Evolutionary conservation across 2,113 vertebrate genomes (phyloP), one percentile per base, ranked within the genome.

Genomic region (Tautogolabrus adspersus): DNA sequence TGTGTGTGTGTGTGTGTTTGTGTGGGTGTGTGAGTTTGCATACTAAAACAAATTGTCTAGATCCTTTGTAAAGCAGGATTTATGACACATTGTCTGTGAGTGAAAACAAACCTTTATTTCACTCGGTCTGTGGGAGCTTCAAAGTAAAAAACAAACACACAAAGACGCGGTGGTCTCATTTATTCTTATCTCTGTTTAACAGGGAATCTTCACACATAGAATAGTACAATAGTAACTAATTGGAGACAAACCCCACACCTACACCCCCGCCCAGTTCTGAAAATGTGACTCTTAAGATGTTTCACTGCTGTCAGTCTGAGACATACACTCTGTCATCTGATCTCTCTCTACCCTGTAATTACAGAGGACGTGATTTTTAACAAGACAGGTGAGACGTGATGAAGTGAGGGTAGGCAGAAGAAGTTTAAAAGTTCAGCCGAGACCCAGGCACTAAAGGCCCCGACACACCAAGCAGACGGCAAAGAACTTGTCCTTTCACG

Each of bases 1-100:
- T 72, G 26, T 40, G 38, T 40, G 38, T 40, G 38, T 9, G 38
- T 40, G 38, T 3, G 38, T 40, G 38, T 40, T 1, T 40, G 4
- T 26, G 26, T 26, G 26, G 26, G 4, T 55, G 51, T 64, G 23
- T 40, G 49, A 67, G 22, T 44, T 23, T 18, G 40, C 10, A 51
- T 11, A 18, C 23, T 68, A 12, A 23, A 5, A 60, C 11, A 70
- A 57, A 51, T 38, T 23, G 37, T 16, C 10, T 26, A 21, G 34
- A 63, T 38, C 57, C 34, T 78, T 69, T 86, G 77, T 66, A 19
- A 62, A 8, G 46, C 22, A 66, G 42, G 60, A 86, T 84, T 85
- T 77, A 79, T 74, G 62, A 61, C 21, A 23, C 4, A 47, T 46
- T 65, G 71, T 61, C 6, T 52, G 21, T 23, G 13, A 13, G 8